Evolutionary conservation across 2,888 invertebrate species (phyloP).

Genomic region (Hololepta plana): DNA sequence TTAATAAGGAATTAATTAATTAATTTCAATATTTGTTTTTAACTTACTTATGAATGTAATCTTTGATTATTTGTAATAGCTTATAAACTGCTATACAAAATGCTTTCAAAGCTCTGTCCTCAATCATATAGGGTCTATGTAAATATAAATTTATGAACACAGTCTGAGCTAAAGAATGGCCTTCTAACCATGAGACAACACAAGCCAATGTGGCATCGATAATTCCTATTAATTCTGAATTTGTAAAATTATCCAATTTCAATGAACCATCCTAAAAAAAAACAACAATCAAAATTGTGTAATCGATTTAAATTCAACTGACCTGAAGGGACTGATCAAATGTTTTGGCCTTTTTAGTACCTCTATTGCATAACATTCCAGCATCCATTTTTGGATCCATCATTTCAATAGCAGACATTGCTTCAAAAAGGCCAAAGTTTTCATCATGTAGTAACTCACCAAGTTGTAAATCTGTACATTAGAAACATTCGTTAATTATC

Average conservation of each 20-base stretch:
- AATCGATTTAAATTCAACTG: conserved; percentile 12
- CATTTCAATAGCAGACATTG: conserved; percentile 99
- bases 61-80: conserved; percentile 73
- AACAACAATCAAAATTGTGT: conserved; percentile 2
- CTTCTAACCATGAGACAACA: conserved; percentile 94
- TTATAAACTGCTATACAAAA: conserved; percentile 81
- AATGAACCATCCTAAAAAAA: conserved; percentile 49
- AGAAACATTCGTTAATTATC: conserved; percentile 5
- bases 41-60: conserved; percentile 70
- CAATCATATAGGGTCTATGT: conserved; percentile 73
- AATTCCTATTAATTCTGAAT: conserved; percentile 73
- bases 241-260: conserved; percentile 56
- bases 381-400: conserved; percentile 99
- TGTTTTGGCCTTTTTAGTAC: conserved; percentile 64
- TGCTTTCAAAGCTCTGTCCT: conserved; percentile 65
- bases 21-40: too few species aligned
- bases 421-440: conserved; percentile 84
- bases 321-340: conserved; percentile 77
- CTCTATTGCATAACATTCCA: conserved; percentile 88
- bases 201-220: conserved; percentile 90
- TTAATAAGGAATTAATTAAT: too few species aligned
- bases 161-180: conserved; percentile 90
- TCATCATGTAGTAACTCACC: conserved; percentile 89
- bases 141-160: conserved; percentile 92
- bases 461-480: conserved; percentile 49